phyloP scores from a whole-genome alignment of 2,888 invertebrate genomes.

The Acleris literana region DNA sequence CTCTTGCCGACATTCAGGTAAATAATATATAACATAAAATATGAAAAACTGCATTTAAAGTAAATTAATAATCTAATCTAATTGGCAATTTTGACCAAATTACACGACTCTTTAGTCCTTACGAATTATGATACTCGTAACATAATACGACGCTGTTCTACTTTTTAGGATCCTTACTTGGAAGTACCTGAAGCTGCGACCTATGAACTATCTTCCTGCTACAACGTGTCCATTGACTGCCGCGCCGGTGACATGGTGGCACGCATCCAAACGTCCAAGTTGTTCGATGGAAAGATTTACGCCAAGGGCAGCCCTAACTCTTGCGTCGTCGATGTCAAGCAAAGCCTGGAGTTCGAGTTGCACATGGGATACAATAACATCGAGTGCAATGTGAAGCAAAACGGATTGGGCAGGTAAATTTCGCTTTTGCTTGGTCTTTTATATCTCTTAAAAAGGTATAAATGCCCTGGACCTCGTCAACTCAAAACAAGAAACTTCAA shows the following conservation, averaged over 20 bases:
- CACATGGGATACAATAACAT: slow-evolving; percentile 96
- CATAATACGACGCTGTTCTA: too few relatives aligned
- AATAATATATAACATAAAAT: slow-evolving; percentile 11
- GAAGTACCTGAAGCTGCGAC: slow-evolving; percentile 96
- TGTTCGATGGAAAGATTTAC: slow-evolving; percentile 97
- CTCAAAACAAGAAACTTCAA: too few relatives aligned
- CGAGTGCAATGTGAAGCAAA: slow-evolving; percentile 96
- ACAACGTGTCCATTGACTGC: slow-evolving; percentile 97
- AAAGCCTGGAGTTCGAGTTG: slow-evolving; percentile 94
- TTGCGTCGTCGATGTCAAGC: slow-evolving; percentile 94
- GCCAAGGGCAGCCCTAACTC: slow-evolving; percentile 97
- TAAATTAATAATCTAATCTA: too few relatives aligned
- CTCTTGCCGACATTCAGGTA: slow-evolving; percentile 94
- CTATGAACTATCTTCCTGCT: slow-evolving; percentile 95
- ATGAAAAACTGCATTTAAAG: background rate
- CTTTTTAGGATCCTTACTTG: slow-evolving; percentile 90
- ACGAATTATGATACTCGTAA: too few relatives aligned
- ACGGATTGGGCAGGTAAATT: slow-evolving; percentile 89
- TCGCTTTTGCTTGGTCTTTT: background rate
- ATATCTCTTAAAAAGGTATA: too few relatives aligned
- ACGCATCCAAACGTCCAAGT: slow-evolving; percentile 94
- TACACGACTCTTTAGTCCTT: too few relatives aligned
- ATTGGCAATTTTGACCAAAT: too few relatives aligned
- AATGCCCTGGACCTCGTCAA: too few relatives aligned
- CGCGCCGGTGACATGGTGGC: slow-evolving; percentile 96